Conservation (phyloP, 2,888 invertebrate species). For the Argynnis bischoffii region DNA sequence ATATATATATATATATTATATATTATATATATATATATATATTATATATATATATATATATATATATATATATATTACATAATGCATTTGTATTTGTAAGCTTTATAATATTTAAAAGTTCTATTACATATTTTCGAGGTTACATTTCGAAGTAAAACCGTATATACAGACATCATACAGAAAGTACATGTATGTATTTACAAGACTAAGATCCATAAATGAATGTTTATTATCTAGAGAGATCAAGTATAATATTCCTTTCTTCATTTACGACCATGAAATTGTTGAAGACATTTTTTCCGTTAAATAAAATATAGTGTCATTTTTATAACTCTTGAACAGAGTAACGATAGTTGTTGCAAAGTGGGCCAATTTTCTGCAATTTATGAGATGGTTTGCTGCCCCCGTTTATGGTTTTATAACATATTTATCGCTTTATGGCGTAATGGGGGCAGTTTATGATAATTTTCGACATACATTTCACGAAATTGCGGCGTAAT, state of each 20-base stretch:
- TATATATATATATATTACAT: too few species aligned
- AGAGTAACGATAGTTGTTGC: constrained; percentile 58
- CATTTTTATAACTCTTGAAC: constrained; percentile 44
- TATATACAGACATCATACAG: too few species aligned
- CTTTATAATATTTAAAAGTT: too few species aligned
- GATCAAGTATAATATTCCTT: neutral
- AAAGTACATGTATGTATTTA: too few species aligned
- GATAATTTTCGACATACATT: constrained; percentile 57
- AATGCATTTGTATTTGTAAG: too few species aligned
- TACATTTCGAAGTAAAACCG: too few species aligned
- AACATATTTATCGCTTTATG: constrained; percentile 79
- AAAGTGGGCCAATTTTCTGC: constrained; percentile 69
- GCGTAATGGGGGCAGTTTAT: constrained; percentile 65
- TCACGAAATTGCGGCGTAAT: constrained; percentile 41
- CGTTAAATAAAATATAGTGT: constrained; percentile 31
- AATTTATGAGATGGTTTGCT: constrained; percentile 71
- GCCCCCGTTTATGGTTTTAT: constrained; percentile 78
- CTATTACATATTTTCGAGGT: too few species aligned
- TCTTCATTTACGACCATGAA: constrained; percentile 20
- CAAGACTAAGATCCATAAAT: too few species aligned
- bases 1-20: too few species aligned
- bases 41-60: too few species aligned
- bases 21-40: too few species aligned
- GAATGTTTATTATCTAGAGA: too few species aligned
- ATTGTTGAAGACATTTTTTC: constrained; percentile 22